These are phyloP conservation scores for Drosophila borborema DNA, from an alignment of 2,888 invertebrate genomes.

Conservation along the genomic window DNA sequence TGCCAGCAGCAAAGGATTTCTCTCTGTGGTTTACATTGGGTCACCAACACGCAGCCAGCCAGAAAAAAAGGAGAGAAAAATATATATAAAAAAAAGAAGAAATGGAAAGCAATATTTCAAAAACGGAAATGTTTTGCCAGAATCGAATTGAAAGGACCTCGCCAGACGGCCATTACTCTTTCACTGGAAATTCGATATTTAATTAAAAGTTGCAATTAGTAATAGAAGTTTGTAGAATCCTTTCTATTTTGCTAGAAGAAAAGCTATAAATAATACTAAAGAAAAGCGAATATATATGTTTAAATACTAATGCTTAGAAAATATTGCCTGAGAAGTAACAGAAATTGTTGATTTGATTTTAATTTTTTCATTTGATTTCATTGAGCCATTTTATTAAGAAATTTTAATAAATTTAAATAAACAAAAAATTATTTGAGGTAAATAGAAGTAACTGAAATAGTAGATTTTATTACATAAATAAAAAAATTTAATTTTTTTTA, in stretches of 20 bases:
- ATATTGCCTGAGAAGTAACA: too few species aligned
- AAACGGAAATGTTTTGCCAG: conserved; percentile 68
- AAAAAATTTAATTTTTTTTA: too few species aligned
- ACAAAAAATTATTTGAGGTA: background rate
- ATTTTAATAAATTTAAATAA: background rate
- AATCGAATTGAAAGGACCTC: conserved; percentile 53
- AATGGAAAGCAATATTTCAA: conserved; percentile 67
- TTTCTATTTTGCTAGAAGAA: background rate
- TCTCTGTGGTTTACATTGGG: conserved; percentile 44
- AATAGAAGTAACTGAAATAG: too few species aligned
- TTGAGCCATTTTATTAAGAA: too few species aligned
- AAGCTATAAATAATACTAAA: background rate
- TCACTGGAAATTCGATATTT: conserved; percentile 51
- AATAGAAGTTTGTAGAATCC: conserved; percentile 8
- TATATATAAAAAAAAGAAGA: conserved; percentile 1
- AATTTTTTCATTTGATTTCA: too few species aligned
- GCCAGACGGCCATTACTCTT: conserved; percentile 29
- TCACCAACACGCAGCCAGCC: conserved; percentile 24
- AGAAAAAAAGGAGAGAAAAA: conserved; percentile 21
- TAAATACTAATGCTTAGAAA: too few species aligned
- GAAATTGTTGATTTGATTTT: too few species aligned
- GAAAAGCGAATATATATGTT: background rate
- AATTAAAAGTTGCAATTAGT: conserved; percentile 64
- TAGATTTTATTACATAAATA: too few species aligned
- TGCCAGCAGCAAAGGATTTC: conserved; percentile 34